Evolutionary conservation across 2,113 vertebrate species (phyloP).

Genomic region (Cnemophilus loriae): DNA sequence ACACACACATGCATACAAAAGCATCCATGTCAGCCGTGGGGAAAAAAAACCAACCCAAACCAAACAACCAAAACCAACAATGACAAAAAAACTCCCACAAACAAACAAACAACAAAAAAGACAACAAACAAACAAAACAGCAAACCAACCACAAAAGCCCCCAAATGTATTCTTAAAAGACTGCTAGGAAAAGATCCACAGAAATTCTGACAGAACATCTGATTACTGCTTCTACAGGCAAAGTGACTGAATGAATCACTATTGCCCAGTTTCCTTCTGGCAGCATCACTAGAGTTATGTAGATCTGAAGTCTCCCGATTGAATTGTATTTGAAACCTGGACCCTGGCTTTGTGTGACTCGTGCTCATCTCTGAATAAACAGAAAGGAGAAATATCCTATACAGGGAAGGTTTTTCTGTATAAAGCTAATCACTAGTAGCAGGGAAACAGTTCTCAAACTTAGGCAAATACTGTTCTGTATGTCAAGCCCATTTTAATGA

Average conservation of each 20-base stretch:
- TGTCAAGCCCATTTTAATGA: not conserved
- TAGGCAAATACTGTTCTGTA: not conserved
- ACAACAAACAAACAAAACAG: not conserved
- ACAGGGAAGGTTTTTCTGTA: conserved; percentile 9
- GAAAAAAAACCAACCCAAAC: not conserved
- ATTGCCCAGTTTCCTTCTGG: not conserved
- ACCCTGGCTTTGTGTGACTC: not conserved
- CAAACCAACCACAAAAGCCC: not conserved
- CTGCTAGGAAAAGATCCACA: not conserved
- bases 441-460: not conserved
- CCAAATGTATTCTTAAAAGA: not conserved
- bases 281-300: not conserved
- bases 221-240: not conserved
- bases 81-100: not conserved
- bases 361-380: conserved; percentile 30
- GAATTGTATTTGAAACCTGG: conserved; percentile 43
- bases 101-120: not conserved
- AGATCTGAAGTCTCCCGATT: conserved; percentile 6
- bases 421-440: conserved; percentile 37
- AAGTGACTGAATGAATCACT: not conserved
- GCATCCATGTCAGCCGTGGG: not conserved
- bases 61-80: not conserved
- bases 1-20: not conserved
- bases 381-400: conserved; percentile 19
- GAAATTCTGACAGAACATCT: conserved; percentile 6